Base-by-base conservation (phyloP, 1,140 invertebrate genomes). In the Cydia fagiglandana region DNA sequence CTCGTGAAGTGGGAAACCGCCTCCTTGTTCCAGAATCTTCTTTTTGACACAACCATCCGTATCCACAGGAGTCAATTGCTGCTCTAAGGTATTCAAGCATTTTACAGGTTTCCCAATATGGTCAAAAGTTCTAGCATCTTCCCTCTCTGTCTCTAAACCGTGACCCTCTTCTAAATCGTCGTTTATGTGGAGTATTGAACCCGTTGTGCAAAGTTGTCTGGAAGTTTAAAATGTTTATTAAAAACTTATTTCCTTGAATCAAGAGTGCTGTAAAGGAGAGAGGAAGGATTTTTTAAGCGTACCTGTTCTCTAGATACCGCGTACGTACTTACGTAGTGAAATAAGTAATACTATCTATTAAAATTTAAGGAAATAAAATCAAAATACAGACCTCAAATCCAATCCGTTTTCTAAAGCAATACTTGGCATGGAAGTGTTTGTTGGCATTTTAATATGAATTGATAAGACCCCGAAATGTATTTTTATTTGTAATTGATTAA, bases 181-280 rank as follows among this genome's bases (percentile, higher is more conserved):
- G 79, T 90, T 89, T 12, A 93, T 91, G 17, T 90, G 84, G n/a
- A 93, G 77, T 28, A 88, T 76, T 7, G 90, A 91, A 41, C 91
- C 90, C 53, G 82, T 88, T 24, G 88, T 91, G 3, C 84, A 47
- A 28, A 90, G 66, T 81, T 91, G 77, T 17, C 91, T 92, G 70
- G 68, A 84, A 80, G 75, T 73, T 30, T 53, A 76, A 66, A 70
- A 75, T 74, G 9, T 41, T 41, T 50, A 15, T 34, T 20, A 76
- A 76, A 61, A 61, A 61, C 17, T 24, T 10, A 61, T 61, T 20
- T 61, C 2, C n/a, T 7, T 17, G 15, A 53, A 53, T 53, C n/a
- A 53, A 1, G 53, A 7, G 15, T 24, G 15, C 2, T 12, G 20
- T 12, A 20, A 61, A 61, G 6, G 6, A 5, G 7, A 61, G n/a